phyloP scores from a whole-genome alignment of 2,113 vertebrate genomes.

The Athene cunicularia region DNA sequence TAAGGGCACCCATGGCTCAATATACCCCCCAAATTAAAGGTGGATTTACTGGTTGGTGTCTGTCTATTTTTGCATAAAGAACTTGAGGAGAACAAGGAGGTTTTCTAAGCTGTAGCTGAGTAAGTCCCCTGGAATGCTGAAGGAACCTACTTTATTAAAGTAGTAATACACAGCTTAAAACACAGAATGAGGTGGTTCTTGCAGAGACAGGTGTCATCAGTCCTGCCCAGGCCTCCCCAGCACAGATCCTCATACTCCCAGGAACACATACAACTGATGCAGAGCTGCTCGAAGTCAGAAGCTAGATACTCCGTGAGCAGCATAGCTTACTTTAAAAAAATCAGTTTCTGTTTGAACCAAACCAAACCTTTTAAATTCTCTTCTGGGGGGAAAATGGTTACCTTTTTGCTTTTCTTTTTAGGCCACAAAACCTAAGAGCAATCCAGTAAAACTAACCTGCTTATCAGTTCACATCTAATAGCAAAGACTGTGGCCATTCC shows the following conservation, averaged over 20 bases:
- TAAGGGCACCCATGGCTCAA: background rate
- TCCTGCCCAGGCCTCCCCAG: background rate
- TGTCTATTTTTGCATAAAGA: slow-evolving; percentile 59
- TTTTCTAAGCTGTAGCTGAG: slow-evolving; percentile 39
- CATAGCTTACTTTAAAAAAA: background rate
- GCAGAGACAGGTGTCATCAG: background rate
- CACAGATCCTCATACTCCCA: background rate
- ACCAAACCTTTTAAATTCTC: background rate
- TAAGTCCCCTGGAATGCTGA: slow-evolving; percentile 35
- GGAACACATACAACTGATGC: background rate
- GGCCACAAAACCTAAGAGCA: background rate
- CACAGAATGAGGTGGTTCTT: background rate
- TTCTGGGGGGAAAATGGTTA: background rate
- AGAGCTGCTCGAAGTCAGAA: background rate
- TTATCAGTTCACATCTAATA: background rate
- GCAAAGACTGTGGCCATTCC: background rate
- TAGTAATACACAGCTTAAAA: slow-evolving; percentile 51
- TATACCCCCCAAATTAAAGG: slow-evolving; percentile 39
- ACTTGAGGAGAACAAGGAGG: slow-evolving; percentile 22
- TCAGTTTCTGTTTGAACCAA: background rate
- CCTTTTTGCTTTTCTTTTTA: background rate
- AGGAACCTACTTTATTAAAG: slow-evolving; percentile 48
- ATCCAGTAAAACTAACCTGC: background rate
- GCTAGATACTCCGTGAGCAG: background rate
- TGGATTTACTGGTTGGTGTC: slow-evolving; percentile 49